phyloP scores from a whole-genome alignment of 2,888 invertebrate genomes.

The Beris chalybata region DNA sequence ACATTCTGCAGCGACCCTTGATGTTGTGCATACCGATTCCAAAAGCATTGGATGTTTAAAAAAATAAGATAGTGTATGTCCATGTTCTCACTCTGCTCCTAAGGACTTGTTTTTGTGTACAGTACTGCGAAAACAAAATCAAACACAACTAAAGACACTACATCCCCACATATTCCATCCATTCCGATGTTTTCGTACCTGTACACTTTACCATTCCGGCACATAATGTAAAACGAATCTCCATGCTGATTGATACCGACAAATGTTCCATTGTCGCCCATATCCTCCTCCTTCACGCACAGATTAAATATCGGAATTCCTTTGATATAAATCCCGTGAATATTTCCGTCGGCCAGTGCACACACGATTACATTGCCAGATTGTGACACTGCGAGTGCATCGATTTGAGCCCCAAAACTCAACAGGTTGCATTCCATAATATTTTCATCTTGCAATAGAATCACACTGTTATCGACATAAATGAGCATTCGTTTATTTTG shows the following conservation, averaged over 20 bases:
- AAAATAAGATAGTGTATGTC: too few relatives aligned
- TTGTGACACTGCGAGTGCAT: conserved; percentile 48
- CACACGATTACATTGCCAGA: conserved; percentile 53
- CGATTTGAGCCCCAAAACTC: conserved; percentile 49
- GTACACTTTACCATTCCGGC: conserved; percentile 51
- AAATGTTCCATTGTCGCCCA: conserved; percentile 44
- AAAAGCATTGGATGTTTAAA: too few relatives aligned
- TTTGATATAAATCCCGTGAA: conserved; percentile 52
- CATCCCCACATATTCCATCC: too few relatives aligned
- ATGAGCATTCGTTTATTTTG: conserved; percentile 52
- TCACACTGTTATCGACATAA: conserved; percentile 50
- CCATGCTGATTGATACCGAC: conserved; percentile 47
- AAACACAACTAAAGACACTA: too few relatives aligned
- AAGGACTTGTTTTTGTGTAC: too few relatives aligned
- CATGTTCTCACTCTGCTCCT: too few relatives aligned
- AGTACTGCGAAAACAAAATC: too few relatives aligned
- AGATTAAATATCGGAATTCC: conserved; percentile 51
- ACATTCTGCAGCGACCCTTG: too few relatives aligned
- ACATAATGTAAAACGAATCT: conserved; percentile 47
- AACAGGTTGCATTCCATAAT: conserved; percentile 50
- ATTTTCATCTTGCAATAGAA: conserved; percentile 52
- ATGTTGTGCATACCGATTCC: too few relatives aligned
- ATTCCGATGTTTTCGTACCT: conserved; percentile 42
- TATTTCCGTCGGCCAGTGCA: conserved; percentile 51
- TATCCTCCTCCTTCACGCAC: conserved; percentile 48